Evolutionary conservation across 2,113 vertebrate species (phyloP).

Genomic region (Pelvicachromis taeniatus): DNA sequence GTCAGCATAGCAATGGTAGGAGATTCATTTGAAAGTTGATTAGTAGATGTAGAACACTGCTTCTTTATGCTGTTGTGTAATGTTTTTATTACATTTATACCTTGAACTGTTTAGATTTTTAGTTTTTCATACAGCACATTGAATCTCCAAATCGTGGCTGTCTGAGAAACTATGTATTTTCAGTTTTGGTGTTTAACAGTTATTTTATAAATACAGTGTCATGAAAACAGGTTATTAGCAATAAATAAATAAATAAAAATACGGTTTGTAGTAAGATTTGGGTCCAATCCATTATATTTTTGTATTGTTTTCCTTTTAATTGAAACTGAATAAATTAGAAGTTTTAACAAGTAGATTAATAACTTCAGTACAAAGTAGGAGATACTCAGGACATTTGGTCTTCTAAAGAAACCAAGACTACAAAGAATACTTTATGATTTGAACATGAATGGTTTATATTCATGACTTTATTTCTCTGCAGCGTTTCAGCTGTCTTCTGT

Average conservation of each 20-base stretch:
- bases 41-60: not conserved
- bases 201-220: not conserved
- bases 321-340: not conserved
- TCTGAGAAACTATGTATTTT: not conserved
- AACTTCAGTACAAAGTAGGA: not conserved
- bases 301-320: not conserved
- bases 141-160: not conserved
- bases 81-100: not conserved
- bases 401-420: not conserved
- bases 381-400: not conserved
- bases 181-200: not conserved
- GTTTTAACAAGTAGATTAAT: not conserved
- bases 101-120: not conserved
- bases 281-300: not conserved
- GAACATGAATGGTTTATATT: not conserved
- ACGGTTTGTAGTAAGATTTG: not conserved
- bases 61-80: not conserved
- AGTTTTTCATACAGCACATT: not conserved
- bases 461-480: conserved; percentile 22
- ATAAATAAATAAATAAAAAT: not conserved
- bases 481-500: conserved; percentile 58
- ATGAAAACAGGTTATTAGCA: not conserved
- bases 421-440: not conserved
- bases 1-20: not conserved
- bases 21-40: not conserved